Conservation (phyloP, 1,140 invertebrate genomes). For the Ylistrum balloti region DNA sequence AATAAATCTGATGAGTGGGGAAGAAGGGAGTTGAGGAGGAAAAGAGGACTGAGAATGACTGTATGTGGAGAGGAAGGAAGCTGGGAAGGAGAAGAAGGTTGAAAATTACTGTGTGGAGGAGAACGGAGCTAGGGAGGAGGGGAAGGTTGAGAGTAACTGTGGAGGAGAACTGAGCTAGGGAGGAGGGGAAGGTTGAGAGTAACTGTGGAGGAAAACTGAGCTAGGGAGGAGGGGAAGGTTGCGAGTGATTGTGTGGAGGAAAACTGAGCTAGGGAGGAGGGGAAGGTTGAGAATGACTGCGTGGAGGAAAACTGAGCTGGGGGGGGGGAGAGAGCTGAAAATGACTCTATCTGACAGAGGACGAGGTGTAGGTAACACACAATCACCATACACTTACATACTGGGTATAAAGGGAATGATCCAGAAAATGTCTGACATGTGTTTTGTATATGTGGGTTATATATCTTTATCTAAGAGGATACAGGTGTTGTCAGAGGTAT, state of each 20-base stretch:
- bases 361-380: not conserved
- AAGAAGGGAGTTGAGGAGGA: not conserved
- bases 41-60: not conserved
- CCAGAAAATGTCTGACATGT: conserved; percentile 32
- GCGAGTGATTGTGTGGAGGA: no score
- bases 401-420: not conserved
- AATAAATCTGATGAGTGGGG: no score
- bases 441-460: conserved; percentile 39
- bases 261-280: no score
- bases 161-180: not conserved
- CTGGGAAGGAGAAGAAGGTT: not conserved
- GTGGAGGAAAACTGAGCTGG: not conserved
- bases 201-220: not conserved
- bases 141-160: no score
- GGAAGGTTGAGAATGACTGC: no score
- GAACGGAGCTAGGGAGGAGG: no score
- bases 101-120: no score
- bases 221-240: not conserved
- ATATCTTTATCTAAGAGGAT: conserved; percentile 24
- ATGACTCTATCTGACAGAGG: not conserved
- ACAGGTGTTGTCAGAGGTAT: conserved; percentile 1
- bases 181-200: not conserved
- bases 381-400: not conserved
- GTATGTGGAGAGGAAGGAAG: no score
- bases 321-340: not conserved